Conservation (phyloP, 2,797 vertebrate species). For the Cirrhinus mrigala region DNA sequence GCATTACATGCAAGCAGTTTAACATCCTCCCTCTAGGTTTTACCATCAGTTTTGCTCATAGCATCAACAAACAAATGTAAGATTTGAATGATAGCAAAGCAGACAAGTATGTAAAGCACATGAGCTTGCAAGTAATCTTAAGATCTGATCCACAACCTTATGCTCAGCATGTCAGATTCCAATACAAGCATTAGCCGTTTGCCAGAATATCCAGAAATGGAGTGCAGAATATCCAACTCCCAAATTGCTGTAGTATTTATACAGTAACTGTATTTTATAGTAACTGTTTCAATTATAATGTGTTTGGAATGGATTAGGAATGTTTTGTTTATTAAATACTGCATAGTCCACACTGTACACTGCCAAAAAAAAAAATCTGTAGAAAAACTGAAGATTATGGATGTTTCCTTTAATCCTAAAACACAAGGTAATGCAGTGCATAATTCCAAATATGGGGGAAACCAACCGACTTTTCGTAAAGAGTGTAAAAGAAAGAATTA, state of each 20-base stretch:
- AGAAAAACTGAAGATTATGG: background rate
- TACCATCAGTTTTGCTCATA: background rate
- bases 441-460: background rate
- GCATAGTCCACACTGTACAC: background rate
- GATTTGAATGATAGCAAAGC: constrained; percentile 15
- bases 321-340: background rate
- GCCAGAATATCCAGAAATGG: background rate
- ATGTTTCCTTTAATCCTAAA: background rate
- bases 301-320: background rate
- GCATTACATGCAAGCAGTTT: constrained; percentile 19
- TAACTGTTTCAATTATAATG: background rate
- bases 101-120: background rate
- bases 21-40: constrained; percentile 4
- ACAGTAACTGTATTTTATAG: constrained; percentile 2
- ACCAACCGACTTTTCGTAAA: background rate
- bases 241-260: background rate
- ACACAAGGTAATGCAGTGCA: background rate
- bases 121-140: background rate
- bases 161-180: background rate
- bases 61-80: constrained; percentile 13
- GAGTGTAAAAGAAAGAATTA: background rate
- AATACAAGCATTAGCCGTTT: background rate
- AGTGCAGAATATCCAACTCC: background rate
- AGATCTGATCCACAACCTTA: background rate
- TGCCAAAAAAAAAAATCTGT: background rate